Evolutionary conservation across 2,888 invertebrate species (phyloP).

Genomic region (Temnothorax rugatulus): DNA sequence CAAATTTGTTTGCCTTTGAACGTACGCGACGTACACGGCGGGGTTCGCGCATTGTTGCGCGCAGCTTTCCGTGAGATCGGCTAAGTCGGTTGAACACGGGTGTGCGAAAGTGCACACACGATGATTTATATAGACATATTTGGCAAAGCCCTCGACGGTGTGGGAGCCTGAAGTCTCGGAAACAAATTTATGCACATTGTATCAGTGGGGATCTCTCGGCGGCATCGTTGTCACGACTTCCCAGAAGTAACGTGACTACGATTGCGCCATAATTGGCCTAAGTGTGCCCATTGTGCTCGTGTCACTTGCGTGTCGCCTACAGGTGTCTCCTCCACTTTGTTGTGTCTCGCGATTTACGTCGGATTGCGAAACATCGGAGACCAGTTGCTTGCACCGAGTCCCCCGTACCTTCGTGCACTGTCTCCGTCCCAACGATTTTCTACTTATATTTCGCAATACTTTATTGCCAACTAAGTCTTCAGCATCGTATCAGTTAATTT

Average conservation of each 20-base stretch:
- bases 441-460: not conserved
- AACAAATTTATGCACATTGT: conserved; percentile 52
- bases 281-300: conserved; percentile 51
- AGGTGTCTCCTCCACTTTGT: conserved; percentile 52
- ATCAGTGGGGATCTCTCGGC: conserved; percentile 34
- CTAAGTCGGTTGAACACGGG: not conserved
- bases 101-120: conserved; percentile 21
- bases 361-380: conserved; percentile 41
- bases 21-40: not conserved
- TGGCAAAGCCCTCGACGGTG: conserved; percentile 4
- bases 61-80: not conserved
- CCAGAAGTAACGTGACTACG: conserved; percentile 48
- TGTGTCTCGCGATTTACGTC: conserved; percentile 44
- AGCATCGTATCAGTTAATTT: not conserved
- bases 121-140: conserved; percentile 46
- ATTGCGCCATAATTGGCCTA: conserved; percentile 54
- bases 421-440: not conserved
- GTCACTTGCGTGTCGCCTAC: conserved; percentile 52
- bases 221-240: conserved; percentile 47
- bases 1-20: conserved; percentile 11
- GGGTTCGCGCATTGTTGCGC: conserved; percentile 24
- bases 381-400: conserved; percentile 26
- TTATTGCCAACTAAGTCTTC: not conserved
- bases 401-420: not conserved
- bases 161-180: conserved; percentile 25